A percentile compares a stretch with the other conserved stretches of the same genome.
phyloP scores from a whole-genome alignment of 2,797 vertebrate species.

The Gymnothorax javanicus region DNA sequence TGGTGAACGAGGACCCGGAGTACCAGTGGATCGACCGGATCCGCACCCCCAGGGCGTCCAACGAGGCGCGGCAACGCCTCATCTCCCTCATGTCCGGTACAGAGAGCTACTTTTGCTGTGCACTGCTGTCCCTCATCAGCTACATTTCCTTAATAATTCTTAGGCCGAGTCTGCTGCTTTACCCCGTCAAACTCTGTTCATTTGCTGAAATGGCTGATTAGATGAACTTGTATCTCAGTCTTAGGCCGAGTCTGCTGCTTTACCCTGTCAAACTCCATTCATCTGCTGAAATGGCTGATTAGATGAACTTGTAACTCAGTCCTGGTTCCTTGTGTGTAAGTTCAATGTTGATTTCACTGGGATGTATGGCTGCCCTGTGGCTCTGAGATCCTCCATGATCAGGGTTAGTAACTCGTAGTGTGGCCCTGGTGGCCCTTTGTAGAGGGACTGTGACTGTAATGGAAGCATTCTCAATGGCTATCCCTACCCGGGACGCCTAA shows the following conservation, averaged over 20 bases:
- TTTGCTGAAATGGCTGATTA: too few relatives aligned
- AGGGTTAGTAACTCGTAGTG: not conserved
- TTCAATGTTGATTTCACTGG: not conserved
- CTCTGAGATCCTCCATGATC: not conserved
- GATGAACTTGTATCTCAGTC: not conserved
- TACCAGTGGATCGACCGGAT: conserved; percentile 99
- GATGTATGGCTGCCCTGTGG: too few relatives aligned
- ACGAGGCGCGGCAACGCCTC: conserved; percentile 94
- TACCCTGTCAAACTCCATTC: too few relatives aligned
- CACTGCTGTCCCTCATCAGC: not conserved
- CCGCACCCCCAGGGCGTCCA: conserved; percentile 93
- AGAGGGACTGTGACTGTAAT: too few relatives aligned
- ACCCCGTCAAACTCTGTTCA: too few relatives aligned
- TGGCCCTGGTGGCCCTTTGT: too few relatives aligned
- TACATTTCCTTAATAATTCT: too few relatives aligned
- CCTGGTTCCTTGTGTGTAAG: not conserved
- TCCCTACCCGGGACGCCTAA: too few relatives aligned
- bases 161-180: too few relatives aligned
- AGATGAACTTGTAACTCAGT: not conserved
- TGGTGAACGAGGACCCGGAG: conserved; percentile 98
- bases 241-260: too few relatives aligned
- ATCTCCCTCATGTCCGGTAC: conserved; percentile 98
- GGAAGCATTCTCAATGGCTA: too few relatives aligned
- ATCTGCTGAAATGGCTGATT: too few relatives aligned
- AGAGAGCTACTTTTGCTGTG: not conserved